A percentile compares a stretch with the other conserved stretches of the same genome.
Conservation (phyloP, 2,797 vertebrate species). For the Xyrichtys novacula region DNA sequence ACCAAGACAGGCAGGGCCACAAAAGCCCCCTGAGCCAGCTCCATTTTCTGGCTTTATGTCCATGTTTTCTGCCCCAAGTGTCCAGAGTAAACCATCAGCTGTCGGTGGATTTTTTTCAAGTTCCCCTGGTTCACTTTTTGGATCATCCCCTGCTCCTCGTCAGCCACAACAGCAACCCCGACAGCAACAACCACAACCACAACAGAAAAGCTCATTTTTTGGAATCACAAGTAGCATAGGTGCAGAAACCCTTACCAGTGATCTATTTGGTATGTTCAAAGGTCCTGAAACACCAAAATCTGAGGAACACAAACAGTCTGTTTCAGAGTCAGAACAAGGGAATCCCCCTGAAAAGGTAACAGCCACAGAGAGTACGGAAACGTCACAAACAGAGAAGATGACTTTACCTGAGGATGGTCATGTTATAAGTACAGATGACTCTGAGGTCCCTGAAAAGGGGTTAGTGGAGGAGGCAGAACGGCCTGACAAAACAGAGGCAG, state of each 20-base stretch:
- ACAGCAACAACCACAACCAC: conserved; percentile 79
- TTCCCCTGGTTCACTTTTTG: conserved; percentile 84
- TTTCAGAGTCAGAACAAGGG: conserved; percentile 23
- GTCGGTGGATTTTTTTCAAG: conserved; percentile 89
- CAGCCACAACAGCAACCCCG: conserved; percentile 79
- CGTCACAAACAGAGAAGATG: conserved; percentile 36
- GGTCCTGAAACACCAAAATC: conserved; percentile 78
- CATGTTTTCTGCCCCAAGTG: conserved; percentile 87
- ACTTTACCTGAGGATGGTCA: conserved; percentile 38
- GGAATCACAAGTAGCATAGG: conserved; percentile 86
- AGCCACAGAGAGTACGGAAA: conserved; percentile 40
- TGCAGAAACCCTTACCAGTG: conserved; percentile 86
- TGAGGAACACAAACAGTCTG: conserved; percentile 61
- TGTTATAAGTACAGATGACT: conserved; percentile 33
- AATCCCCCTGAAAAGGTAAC: conserved; percentile 21
- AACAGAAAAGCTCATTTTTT: conserved; percentile 91
- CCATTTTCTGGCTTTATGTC: conserved; percentile 95
- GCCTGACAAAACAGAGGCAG: conserved; percentile 56
- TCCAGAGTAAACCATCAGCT: conserved; percentile 85
- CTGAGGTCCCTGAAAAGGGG: conserved; percentile 61
- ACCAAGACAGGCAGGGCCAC: conserved; percentile 73
- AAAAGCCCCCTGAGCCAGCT: conserved; percentile 83
- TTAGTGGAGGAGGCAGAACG: conserved; percentile 62
- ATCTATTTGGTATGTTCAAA: conserved; percentile 92
- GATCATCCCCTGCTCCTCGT: conserved; percentile 73